These are phyloP conservation scores for Oxystoma pomonae DNA, from an alignment of 2,888 invertebrate species.

Conservation along the genomic window DNA sequence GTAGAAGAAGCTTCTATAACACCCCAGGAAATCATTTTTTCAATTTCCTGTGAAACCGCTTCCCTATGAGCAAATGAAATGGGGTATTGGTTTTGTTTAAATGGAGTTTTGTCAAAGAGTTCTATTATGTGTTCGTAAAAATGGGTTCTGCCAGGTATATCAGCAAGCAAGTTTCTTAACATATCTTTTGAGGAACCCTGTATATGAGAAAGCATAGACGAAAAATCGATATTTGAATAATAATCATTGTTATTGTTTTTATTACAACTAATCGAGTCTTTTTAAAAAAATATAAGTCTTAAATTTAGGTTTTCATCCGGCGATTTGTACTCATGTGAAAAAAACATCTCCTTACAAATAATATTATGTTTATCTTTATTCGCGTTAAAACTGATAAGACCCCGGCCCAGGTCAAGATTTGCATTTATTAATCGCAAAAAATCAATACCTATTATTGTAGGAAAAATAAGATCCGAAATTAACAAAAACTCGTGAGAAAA, in stretches of 20 bases:
- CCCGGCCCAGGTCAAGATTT: not conserved
- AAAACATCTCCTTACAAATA: not conserved
- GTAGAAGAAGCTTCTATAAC: constrained; percentile 32
- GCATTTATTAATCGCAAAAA: not conserved
- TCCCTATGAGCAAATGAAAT: constrained; percentile 7
- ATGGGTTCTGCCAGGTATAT: constrained; percentile 14
- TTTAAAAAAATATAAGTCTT: not conserved
- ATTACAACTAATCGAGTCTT: not conserved
- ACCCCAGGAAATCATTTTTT: constrained; percentile 26
- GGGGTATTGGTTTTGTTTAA: constrained; percentile 10
- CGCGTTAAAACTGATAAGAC: not conserved
- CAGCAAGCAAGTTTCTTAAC: constrained; percentile 1
- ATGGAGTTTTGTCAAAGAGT: constrained; percentile 19
- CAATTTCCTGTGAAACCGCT: constrained; percentile 4
- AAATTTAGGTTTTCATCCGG: constrained; percentile 5
- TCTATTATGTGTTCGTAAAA: constrained; percentile 26
- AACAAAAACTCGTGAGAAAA: not conserved
- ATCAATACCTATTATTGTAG: not conserved
- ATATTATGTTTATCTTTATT: not conserved
- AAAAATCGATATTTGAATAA: not conserved
- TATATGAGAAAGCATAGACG: not conserved
- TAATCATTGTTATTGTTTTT: not conserved
- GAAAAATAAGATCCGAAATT: not conserved
- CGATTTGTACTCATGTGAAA: not conserved
- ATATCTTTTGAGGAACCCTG: not conserved